Conservation (phyloP, 1,140 invertebrate species). For the Laupala kohalensis region DNA sequence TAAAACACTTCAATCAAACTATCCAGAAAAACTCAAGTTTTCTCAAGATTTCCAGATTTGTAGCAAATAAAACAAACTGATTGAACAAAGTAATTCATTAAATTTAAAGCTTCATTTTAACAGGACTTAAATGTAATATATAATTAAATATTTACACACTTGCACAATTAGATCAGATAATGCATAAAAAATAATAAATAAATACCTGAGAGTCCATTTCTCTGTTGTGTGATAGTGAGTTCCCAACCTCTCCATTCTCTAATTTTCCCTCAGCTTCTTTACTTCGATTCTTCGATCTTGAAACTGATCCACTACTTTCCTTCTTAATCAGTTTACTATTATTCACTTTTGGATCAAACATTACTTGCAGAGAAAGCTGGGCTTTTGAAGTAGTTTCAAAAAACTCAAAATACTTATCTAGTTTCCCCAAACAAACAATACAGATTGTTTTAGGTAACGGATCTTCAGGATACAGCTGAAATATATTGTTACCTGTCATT, state of each 20-base stretch:
- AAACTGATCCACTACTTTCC: background rate
- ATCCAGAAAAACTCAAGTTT: too few species aligned
- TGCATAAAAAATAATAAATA: too few species aligned
- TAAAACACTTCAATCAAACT: too few species aligned
- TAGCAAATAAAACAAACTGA: too few species aligned
- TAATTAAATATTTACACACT: background rate
- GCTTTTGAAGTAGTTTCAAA: constrained; percentile 10
- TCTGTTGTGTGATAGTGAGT: too few species aligned
- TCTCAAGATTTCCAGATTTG: too few species aligned
- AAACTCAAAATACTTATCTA: constrained; percentile 14
- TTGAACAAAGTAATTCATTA: background rate
- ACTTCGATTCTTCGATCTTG: background rate
- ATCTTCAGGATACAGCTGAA: constrained; percentile 12
- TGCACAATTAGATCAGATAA: background rate
- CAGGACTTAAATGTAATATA: too few species aligned
- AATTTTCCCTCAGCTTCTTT: background rate
- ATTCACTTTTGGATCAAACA: constrained; percentile 7
- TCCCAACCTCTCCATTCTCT: background rate
- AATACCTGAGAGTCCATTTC: too few species aligned
- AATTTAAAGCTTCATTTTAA: background rate
- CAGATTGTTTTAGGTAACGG: constrained; percentile 10
- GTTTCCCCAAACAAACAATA: constrained; percentile 10
- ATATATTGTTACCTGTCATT: background rate
- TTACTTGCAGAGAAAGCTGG: constrained; percentile 9
- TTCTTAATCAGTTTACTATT: constrained; percentile 5